phyloP scores from a whole-genome alignment of 2,797 vertebrate species.

The Spondyliosoma cantharus region DNA sequence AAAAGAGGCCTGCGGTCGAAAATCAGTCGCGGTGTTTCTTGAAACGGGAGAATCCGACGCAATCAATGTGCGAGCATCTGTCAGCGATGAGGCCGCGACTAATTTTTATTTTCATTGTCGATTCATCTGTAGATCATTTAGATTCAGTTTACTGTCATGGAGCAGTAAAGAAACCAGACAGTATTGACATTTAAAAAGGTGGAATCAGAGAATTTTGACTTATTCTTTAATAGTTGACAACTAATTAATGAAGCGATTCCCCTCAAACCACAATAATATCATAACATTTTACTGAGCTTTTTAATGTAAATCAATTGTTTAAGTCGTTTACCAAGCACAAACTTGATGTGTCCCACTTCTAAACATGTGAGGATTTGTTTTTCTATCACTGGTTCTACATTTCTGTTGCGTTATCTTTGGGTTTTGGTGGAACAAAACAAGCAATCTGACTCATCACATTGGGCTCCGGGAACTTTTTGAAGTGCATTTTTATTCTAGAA shows the following conservation, averaged over 20 bases:
- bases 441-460: not conserved
- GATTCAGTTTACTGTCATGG: too few relatives aligned
- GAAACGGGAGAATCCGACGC: constrained; percentile 25
- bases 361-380: not conserved
- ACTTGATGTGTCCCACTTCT: not conserved
- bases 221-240: too few relatives aligned
- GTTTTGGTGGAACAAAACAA: not conserved
- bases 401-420: not conserved
- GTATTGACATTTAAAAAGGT: too few relatives aligned
- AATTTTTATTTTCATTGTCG: too few relatives aligned
- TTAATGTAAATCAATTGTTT: not conserved
- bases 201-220: too few relatives aligned
- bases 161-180: too few relatives aligned
- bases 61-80: constrained; percentile 9
- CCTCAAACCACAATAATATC: not conserved
- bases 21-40: constrained; percentile 39
- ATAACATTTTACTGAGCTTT: too few relatives aligned
- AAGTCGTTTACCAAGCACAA: not conserved
- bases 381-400: not conserved
- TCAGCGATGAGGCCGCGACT: not conserved
- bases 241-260: not conserved
- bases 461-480: not conserved
- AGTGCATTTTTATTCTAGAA: constrained; percentile 3
- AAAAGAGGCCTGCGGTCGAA: not conserved
- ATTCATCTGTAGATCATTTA: too few relatives aligned